Conservation (phyloP, 2,888 invertebrate species). For the Stramonita haemastoma region DNA sequence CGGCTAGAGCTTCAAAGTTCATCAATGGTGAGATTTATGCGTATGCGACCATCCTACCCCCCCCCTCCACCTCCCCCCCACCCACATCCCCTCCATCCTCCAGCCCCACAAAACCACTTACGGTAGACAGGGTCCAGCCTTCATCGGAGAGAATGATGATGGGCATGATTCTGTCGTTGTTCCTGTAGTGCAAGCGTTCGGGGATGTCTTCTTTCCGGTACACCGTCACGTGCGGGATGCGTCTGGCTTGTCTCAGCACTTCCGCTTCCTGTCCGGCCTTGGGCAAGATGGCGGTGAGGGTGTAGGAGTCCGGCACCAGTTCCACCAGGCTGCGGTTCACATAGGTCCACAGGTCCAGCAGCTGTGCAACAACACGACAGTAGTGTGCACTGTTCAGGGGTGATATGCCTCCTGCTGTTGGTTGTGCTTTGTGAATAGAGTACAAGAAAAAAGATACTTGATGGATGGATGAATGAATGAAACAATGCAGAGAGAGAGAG, state of each 20-base stretch:
- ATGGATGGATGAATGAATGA: too few relatives aligned
- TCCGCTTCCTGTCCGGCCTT: conserved; percentile 47
- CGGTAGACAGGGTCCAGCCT: conserved; percentile 79
- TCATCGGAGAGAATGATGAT: conserved; percentile 83
- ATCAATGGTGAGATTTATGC: too few relatives aligned
- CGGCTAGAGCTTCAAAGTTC: too few relatives aligned
- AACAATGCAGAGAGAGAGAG: too few relatives aligned
- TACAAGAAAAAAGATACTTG: too few relatives aligned
- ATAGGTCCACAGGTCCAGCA: conserved; percentile 36
- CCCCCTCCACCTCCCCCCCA: too few relatives aligned
- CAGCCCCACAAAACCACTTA: conserved; percentile 42
- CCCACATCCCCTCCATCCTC: too few relatives aligned
- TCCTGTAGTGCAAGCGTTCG: conserved; percentile 82
- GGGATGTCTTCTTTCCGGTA: conserved; percentile 79
- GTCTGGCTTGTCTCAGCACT: conserved; percentile 56
- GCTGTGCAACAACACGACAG: too few relatives aligned
- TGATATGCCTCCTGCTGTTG: too few relatives aligned
- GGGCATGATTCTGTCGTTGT: conserved; percentile 82
- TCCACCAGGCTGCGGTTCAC: conserved; percentile 21
- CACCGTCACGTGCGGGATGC: conserved; percentile 75
- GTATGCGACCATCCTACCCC: too few relatives aligned
- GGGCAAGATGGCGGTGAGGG: conserved; percentile 56
- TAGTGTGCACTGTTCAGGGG: too few relatives aligned
- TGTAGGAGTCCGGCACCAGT: conserved; percentile 48
- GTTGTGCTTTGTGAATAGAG: too few relatives aligned